These are phyloP conservation scores for Phallusia fumigata DNA, from an alignment of 23 tunicate genomes.

Conservation along the genomic window DNA sequence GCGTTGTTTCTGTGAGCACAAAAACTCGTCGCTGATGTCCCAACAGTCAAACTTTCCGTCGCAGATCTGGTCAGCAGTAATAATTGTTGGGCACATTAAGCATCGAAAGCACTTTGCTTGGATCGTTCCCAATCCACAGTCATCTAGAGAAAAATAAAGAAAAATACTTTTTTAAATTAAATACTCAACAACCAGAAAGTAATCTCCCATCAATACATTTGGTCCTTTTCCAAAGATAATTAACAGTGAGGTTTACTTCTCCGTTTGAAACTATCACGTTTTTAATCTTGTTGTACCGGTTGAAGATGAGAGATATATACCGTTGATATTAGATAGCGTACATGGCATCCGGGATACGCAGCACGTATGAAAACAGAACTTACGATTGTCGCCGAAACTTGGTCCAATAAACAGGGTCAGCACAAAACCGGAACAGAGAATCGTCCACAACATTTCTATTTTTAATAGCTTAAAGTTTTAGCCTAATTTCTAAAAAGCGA, in stretches of 20 bases:
- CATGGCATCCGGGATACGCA: no score
- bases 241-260: no score
- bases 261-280: no score
- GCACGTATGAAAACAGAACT: not conserved
- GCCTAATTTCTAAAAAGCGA: no score
- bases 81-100: not conserved
- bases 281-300: no score
- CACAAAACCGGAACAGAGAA: not conserved
- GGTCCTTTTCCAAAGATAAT: no score
- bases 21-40: slow-evolving; percentile 62
- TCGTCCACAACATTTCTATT: not conserved
- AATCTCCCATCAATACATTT: no score
- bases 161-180: not conserved
- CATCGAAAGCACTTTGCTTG: slow-evolving; percentile 23
- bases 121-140: slow-evolving; percentile 10
- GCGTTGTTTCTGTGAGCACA: slow-evolving; percentile 35
- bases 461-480: no score
- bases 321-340: no score
- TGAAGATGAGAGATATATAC: no score
- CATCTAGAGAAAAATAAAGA: not conserved
- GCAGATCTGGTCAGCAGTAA: slow-evolving; percentile 35
- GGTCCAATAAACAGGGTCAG: not conserved
- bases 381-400: not conserved
- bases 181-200: no score
- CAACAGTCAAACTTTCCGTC: slow-evolving; percentile 65